Evolutionary conservation across 2,888 invertebrate species (phyloP).

Genomic region (Leucozona laternaria): DNA sequence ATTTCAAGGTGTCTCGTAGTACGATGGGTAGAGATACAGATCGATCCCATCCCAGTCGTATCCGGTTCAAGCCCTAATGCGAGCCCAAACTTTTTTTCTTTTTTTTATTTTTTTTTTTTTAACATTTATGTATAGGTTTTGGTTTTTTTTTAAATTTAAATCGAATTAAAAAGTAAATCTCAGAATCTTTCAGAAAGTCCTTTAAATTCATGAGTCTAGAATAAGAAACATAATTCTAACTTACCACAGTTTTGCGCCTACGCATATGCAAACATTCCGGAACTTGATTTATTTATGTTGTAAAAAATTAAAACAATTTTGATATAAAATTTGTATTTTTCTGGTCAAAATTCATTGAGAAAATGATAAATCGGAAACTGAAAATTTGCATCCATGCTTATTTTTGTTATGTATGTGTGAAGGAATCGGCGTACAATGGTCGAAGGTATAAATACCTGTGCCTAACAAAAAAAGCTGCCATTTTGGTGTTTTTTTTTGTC

Average conservation of each 20-base stretch:
- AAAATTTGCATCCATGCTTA: too few relatives aligned
- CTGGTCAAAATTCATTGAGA: too few relatives aligned
- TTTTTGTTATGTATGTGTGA: too few relatives aligned
- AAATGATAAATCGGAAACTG: too few relatives aligned
- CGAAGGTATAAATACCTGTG: too few relatives aligned
- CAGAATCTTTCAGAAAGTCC: not conserved
- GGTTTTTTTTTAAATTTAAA: not conserved
- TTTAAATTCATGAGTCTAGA: not conserved
- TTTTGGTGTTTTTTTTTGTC: too few relatives aligned
- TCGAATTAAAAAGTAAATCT: not conserved
- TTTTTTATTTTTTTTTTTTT: too few relatives aligned
- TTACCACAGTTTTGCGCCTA: not conserved
- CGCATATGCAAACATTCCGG: not conserved
- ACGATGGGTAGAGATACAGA: not conserved
- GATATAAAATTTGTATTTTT: too few relatives aligned
- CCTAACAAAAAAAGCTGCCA: too few relatives aligned
- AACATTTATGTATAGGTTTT: too few relatives aligned
- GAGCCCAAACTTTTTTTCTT: not conserved
- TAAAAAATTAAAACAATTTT: too few relatives aligned
- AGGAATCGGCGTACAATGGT: too few relatives aligned
- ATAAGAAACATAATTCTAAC: not conserved
- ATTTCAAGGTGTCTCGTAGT: not conserved
- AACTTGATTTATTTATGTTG: not conserved
- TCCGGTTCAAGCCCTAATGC: not conserved
- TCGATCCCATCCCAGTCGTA: not conserved